These are phyloP conservation scores for Hypothenemus hampei DNA, from an alignment of 1,140 invertebrate genomes.

Conservation along the genomic window DNA sequence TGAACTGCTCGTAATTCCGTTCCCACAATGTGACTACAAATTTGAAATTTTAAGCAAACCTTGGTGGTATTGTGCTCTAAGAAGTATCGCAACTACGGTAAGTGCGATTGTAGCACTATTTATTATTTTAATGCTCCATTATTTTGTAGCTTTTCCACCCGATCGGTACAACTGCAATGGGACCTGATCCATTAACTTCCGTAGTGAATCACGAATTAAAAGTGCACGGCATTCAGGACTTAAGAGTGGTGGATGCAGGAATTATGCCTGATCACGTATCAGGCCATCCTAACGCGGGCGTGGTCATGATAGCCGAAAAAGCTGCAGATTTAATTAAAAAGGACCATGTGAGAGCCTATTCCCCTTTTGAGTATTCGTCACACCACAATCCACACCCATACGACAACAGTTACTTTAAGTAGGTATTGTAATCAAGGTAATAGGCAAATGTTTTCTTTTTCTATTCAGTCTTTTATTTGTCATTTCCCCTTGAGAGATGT, in stretches of 20 bases:
- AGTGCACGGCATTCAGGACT: conserved; percentile 45
- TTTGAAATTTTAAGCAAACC: conserved; percentile 40
- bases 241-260: conserved; percentile 49
- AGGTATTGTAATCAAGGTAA: too few relatives aligned
- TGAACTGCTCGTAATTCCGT: not conserved
- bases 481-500: too few relatives aligned
- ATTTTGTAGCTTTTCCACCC: conserved; percentile 46
- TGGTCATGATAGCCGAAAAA: conserved; percentile 56
- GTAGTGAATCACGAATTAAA: conserved; percentile 48
- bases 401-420: not conserved
- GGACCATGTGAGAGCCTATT: conserved; percentile 2
- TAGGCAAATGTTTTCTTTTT: too few relatives aligned
- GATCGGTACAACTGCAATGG: conserved; percentile 57
- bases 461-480: too few relatives aligned
- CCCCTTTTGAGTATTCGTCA: too few relatives aligned
- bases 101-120: not conserved
- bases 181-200: conserved; percentile 45
- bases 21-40: conserved; percentile 5
- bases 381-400: not conserved
- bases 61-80: conserved; percentile 55
- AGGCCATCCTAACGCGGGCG: conserved; percentile 48
- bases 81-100: conserved; percentile 34
- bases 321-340: conserved; percentile 42
- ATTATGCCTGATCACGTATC: conserved; percentile 41
- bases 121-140: too few relatives aligned